A percentile compares a stretch with the other conserved stretches of the same genome.
Conservation (phyloP, 2,888 invertebrate genomes). For the Anaspis maculata region DNA sequence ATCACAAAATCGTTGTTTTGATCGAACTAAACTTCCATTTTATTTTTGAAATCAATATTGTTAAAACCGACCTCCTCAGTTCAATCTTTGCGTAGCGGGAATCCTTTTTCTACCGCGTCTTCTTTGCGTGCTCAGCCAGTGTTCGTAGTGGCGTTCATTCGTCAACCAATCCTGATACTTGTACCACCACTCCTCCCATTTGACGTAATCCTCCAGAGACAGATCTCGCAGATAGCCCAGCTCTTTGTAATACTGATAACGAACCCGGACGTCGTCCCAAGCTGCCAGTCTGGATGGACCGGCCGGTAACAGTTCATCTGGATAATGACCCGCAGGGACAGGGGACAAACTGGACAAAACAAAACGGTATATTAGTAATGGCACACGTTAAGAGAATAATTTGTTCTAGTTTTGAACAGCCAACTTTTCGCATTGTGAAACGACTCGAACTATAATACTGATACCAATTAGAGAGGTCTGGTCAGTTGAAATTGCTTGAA, state of each 20-base stretch:
- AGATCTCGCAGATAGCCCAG: constrained; percentile 75
- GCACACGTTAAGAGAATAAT: no score
- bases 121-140: constrained; percentile 51
- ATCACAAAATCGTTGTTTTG: no score
- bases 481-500: no score
- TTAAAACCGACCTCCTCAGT: no score
- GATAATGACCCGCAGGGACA: constrained; percentile 68
- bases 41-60: no score
- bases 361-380: not conserved
- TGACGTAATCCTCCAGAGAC: constrained; percentile 73
- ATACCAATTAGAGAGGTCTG: no score
- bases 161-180: constrained; percentile 87
- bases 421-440: no score
- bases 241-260: constrained; percentile 85
- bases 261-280: constrained; percentile 83
- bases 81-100: constrained; percentile 39
- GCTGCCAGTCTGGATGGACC: constrained; percentile 64
- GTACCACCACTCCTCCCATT: constrained; percentile 95
- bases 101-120: constrained; percentile 32
- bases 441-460: no score
- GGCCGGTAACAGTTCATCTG: constrained; percentile 64
- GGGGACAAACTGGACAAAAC: constrained; percentile 47
- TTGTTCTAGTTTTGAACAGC: no score
- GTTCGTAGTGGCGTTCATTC: constrained; percentile 67
- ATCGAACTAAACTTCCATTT: no score